phyloP scores from a whole-genome alignment of 2,113 vertebrate species.

The Rostratula benghalensis region DNA sequence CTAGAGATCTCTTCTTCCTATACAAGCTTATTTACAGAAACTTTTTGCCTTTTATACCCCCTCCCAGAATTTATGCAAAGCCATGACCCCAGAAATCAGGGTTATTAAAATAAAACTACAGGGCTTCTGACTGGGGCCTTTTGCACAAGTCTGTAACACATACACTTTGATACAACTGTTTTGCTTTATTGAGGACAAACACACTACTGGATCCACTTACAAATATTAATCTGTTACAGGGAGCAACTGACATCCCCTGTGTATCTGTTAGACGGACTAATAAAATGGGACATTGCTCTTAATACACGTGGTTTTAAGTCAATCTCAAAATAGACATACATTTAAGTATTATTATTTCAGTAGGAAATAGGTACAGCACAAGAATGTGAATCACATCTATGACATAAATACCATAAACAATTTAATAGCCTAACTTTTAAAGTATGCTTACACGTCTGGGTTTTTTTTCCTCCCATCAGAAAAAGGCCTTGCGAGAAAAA shows the following conservation, averaged over 20 bases:
- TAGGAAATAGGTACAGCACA: not conserved
- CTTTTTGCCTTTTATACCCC: not conserved
- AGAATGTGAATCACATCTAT: not conserved
- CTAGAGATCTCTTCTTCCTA: not conserved
- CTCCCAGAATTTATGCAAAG: not conserved
- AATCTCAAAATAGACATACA: not conserved
- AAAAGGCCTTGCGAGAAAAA: constrained; percentile 91
- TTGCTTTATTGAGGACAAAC: not conserved
- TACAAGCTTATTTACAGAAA: not conserved
- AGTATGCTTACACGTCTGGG: not conserved
- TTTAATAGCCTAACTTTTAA: not conserved
- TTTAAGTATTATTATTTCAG: not conserved
- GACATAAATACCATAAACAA: not conserved
- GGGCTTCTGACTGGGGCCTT: not conserved
- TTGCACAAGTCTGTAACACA: rapidly evolving
- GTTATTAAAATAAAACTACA: not conserved
- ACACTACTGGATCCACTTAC: not conserved
- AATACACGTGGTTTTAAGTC: not conserved
- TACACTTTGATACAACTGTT: not conserved
- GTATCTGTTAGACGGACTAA: not conserved
- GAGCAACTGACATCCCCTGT: not conserved
- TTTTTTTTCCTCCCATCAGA: constrained; percentile 73
- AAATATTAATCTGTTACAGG: not conserved
- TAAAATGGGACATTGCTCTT: not conserved
- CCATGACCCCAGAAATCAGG: not conserved